Percentiles rank a stretch among this genome's conserved stretches.
These are phyloP conservation scores for Fragum whitleyi DNA, from an alignment of 2,888 invertebrate genomes.

Conservation along the genomic window DNA sequence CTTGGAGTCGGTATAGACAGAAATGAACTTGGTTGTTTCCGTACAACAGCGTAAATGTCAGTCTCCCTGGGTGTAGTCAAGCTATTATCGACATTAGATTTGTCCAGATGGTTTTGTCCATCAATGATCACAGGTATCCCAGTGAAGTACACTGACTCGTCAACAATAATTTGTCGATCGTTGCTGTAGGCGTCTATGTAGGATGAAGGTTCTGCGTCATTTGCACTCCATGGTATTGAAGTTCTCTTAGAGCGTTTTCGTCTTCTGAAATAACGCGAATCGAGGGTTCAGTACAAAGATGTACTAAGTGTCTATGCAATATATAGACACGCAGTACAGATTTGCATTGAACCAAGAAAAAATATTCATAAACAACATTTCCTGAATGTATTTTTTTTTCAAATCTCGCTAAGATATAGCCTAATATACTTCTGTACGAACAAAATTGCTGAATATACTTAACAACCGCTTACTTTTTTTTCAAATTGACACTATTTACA, in stretches of 20 bases:
- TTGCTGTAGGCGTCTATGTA: constrained; percentile 5
- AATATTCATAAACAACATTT: not conserved
- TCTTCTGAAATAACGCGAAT: not conserved
- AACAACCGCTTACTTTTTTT: too few species aligned
- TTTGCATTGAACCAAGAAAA: not conserved
- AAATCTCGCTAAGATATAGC: too few species aligned
- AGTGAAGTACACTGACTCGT: constrained; percentile 5
- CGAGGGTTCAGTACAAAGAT: not conserved
- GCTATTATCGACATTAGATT: not conserved
- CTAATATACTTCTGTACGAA: too few species aligned
- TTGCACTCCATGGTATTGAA: not conserved
- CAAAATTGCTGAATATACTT: too few species aligned
- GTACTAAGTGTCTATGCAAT: too few species aligned
- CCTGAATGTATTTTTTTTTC: too few species aligned
- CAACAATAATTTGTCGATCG: not conserved
- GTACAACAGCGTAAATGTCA: constrained; percentile 11
- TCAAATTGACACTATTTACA: too few species aligned
- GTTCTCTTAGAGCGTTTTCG: not conserved
- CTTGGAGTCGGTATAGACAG: not conserved
- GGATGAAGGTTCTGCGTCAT: not conserved
- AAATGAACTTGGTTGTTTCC: not conserved
- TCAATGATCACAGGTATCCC: not conserved
- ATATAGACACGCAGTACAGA: not conserved
- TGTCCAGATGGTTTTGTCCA: not conserved
- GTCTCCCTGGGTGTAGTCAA: not conserved